Evolutionary conservation across 2,113 vertebrate genomes (phyloP).

Genomic region (Gnathonemus longibarbis): DNA sequence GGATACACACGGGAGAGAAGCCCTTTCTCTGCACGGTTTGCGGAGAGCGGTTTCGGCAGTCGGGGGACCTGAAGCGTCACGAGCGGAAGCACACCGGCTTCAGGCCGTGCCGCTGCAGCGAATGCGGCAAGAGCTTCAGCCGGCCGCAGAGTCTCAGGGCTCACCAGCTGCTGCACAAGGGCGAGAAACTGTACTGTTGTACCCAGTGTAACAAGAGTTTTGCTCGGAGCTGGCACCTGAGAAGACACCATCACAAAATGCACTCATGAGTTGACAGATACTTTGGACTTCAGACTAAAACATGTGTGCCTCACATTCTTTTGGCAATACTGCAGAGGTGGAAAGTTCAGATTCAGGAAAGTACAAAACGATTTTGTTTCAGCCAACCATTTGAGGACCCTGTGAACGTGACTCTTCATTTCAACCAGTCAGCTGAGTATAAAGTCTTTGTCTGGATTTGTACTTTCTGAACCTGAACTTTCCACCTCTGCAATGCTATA

Average conservation of each 20-base stretch:
- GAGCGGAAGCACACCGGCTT: conserved; percentile 67
- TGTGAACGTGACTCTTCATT: too few species aligned
- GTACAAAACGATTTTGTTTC: neutral
- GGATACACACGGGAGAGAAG: conserved; percentile 65
- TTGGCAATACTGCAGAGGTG: neutral
- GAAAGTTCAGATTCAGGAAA: neutral
- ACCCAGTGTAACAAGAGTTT: conserved; percentile 63
- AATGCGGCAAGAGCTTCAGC: conserved; percentile 67
- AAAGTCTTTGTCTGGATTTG: neutral
- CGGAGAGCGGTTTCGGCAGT: conserved; percentile 66
- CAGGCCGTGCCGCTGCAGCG: conserved; percentile 51
- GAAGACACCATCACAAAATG: conserved; percentile 65
- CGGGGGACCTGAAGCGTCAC: conserved; percentile 62
- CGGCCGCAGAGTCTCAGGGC: conserved; percentile 65
- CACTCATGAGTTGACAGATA: conserved; percentile 41
- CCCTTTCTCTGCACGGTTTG: conserved; percentile 68
- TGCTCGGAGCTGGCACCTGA: conserved; percentile 61
- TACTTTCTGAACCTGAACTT: neutral
- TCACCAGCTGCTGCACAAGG: conserved; percentile 62
- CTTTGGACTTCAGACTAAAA: neutral
- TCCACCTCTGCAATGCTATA: neutral
- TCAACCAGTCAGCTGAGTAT: neutral
- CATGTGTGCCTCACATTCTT: neutral
- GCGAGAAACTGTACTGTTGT: conserved; percentile 61
- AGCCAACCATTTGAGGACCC: too few species aligned